A percentile compares a stretch with the other conserved stretches of the same genome.
Evolutionary conservation across 2,888 invertebrate genomes (phyloP).

Genomic region (Scelioninae gen. 1): DNA sequence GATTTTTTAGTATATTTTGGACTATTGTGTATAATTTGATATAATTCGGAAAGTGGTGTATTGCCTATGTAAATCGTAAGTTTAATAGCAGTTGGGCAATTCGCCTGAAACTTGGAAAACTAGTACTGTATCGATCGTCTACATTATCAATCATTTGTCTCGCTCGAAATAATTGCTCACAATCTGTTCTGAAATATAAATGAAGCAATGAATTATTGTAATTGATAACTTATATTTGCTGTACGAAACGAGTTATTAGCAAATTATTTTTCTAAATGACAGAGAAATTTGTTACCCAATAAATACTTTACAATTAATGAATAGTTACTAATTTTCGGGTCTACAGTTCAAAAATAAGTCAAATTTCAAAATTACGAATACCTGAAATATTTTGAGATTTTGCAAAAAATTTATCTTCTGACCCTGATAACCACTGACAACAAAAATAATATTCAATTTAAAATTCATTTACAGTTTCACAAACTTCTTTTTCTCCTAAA

Average conservation of each 20-base stretch:
- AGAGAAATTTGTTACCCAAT: neutral
- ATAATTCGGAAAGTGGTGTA: neutral
- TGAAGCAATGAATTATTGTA: slow-evolving; percentile 1
- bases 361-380: too few relatives aligned
- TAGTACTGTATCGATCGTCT: slow-evolving; percentile 8
- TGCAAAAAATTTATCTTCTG: neutral
- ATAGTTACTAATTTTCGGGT: neutral
- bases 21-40: neutral
- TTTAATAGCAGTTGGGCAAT: slow-evolving; percentile 6
- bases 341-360: too few relatives aligned
- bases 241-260: neutral
- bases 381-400: too few relatives aligned
- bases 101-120: slow-evolving; percentile 7
- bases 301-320: neutral
- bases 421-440: neutral
- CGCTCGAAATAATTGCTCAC: slow-evolving; percentile 4
- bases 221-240: neutral
- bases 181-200: slow-evolving; percentile 9
- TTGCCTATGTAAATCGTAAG: neutral
- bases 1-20: neutral
- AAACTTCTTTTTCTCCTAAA: neutral
- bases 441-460: too few relatives aligned
- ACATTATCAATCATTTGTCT: slow-evolving; percentile 15
- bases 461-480: neutral
- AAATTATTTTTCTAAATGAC: neutral